Conservation (phyloP, 1,140 invertebrate species). For the Caenorhabditis tropicalis region DNA sequence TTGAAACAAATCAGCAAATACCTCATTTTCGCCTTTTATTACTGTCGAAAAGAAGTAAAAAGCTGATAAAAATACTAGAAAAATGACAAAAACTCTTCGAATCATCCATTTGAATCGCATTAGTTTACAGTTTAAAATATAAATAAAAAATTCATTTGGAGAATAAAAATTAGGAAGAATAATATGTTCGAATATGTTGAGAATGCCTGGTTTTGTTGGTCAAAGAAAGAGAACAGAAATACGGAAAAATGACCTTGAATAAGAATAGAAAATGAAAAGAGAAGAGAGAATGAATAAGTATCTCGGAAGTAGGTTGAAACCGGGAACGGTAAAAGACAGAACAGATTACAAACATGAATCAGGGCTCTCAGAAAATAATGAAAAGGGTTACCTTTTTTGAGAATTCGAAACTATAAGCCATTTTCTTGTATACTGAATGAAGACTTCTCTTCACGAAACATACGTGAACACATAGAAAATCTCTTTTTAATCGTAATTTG, state of each 20-base stretch:
- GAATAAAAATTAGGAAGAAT: neutral
- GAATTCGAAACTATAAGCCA: too few species aligned
- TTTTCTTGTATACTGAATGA: too few species aligned
- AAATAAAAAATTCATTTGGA: neutral
- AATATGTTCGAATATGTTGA: neutral
- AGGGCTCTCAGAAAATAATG: too few species aligned
- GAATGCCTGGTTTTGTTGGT: neutral
- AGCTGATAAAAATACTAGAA: neutral
- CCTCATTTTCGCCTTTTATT: neutral
- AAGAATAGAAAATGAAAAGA: too few species aligned
- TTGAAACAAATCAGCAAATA: neutral
- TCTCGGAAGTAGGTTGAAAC: neutral
- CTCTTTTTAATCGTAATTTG: too few species aligned
- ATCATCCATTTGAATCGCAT: constrained; percentile 17
- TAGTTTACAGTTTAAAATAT: neutral
- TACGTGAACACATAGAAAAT: too few species aligned
- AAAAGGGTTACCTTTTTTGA: too few species aligned
- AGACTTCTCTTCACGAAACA: too few species aligned
- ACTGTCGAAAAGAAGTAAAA: neutral
- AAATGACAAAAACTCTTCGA: constrained; percentile 3
- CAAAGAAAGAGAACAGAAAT: neutral
- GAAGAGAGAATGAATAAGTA: neutral
- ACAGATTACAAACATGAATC: neutral
- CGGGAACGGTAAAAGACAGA: neutral
- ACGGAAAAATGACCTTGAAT: too few species aligned